phyloP scores from a whole-genome alignment of 2,113 vertebrate species.

The Podarcis raffonei region DNA sequence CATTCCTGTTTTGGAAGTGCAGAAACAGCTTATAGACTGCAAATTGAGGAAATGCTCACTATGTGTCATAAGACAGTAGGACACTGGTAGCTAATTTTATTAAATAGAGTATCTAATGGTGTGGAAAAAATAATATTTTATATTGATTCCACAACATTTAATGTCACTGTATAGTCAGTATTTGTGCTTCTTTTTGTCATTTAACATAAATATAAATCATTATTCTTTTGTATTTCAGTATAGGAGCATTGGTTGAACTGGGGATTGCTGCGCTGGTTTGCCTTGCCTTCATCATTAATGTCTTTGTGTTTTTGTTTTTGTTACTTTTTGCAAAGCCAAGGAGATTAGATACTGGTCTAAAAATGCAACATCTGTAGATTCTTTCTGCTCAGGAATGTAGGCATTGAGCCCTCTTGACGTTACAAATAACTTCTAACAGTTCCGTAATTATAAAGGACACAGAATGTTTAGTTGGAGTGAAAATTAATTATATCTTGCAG shows the following conservation, averaged over 20 bases:
- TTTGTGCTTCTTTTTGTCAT: not conserved
- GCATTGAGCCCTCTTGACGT: conserved; percentile 8
- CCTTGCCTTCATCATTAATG: conserved; percentile 72
- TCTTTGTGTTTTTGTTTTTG: conserved; percentile 75
- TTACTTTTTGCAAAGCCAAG: conserved; percentile 74
- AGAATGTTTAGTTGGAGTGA: not conserved
- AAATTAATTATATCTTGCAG: not conserved
- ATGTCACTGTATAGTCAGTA: not conserved
- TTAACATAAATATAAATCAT: not conserved
- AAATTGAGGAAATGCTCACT: not conserved
- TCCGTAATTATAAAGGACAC: conserved; percentile 3
- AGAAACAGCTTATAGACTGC: not conserved
- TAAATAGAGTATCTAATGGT: not conserved
- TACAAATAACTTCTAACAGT: not conserved
- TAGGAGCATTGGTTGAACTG: conserved; percentile 69
- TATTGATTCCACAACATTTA: not conserved
- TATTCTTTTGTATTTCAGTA: conserved; percentile 53
- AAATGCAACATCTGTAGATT: conserved; percentile 59
- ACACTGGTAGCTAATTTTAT: not conserved
- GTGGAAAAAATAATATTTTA: too few species aligned
- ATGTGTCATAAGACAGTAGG: not conserved
- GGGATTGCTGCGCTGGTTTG: conserved; percentile 73
- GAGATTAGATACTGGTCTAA: conserved; percentile 71
- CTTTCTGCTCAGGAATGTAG: conserved; percentile 63
- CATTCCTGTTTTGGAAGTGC: not conserved